Base-by-base conservation (phyloP, 2,113 vertebrate species). In the Perognathus longimembris region DNA sequence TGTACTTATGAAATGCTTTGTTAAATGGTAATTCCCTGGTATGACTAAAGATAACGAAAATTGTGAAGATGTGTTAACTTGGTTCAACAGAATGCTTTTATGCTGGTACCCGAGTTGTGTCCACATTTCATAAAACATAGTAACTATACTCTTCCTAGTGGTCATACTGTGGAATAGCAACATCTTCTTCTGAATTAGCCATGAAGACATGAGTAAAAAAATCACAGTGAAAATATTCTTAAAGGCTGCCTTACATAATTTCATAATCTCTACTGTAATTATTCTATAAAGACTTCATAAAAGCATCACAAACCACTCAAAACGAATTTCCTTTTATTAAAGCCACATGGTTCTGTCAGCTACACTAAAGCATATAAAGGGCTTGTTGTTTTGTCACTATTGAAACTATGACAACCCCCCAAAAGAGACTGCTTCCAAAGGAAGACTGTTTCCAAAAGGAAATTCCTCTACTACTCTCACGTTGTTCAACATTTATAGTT, bases 361-460 rank as follows among this genome's bases (percentile, higher is more conserved):
- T 66, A 83, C 22, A 42, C 38, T 45, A 64, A 66, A 38, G 34
- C 45, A 45, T 11, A 70, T 9, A 7, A 87, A 32, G 11, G 57
- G 28, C 86, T 92, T 85, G 82, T 85, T 74, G 34, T 69, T 78
- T 36, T 45, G 92, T 84, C 78, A 76, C 24, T 80, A 22, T 63
- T 84, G 45, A 79, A 83, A 61, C 85, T 67, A 88, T 18, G 15
- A 75, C n/a, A 92, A 91, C 21, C 78, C 83, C 20, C 70, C 45
- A 6, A 89, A 86, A 83, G n/a, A 30, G 70, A 75, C 57, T 50
- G 11, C 74, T 40, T 36, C 11, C n/a, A n/a, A 38, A 3, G 76
- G 34, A 91, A 80, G 83, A 83, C n/a, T n/a, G n/a, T n/a, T n/a
- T n/a, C n/a, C 42, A 75, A 64, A 42, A 93, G 36, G 85, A 96